Evolutionary conservation across 1,140 invertebrate genomes (phyloP).

Genomic region (Drosophila ohnishii): DNA sequence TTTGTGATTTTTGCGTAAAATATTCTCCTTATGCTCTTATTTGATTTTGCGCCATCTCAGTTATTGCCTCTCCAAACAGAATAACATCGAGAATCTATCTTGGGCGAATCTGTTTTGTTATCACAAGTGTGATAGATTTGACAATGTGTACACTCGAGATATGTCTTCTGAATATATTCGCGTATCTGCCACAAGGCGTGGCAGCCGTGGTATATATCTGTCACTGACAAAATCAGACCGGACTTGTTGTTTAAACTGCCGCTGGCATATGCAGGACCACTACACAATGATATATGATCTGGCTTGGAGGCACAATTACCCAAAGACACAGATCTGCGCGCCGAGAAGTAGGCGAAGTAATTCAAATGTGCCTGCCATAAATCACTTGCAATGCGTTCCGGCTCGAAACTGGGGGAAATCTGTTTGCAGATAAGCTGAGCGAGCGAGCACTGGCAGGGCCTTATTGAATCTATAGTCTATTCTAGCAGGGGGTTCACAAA

Average conservation of each 20-base stretch:
- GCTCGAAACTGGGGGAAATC: constrained; percentile 34
- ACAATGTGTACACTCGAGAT: constrained; percentile 36
- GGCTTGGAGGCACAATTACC: constrained; percentile 53
- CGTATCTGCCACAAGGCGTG: constrained; percentile 47
- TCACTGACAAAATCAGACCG: constrained; percentile 63
- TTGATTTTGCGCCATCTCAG: constrained; percentile 19
- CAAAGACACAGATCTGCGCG: constrained; percentile 43
- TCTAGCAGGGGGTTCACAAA: background rate
- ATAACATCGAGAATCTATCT: constrained; percentile 29
- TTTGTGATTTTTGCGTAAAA: constrained; percentile 45
- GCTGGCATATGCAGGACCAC: constrained; percentile 68
- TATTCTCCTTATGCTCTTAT: constrained; percentile 24
- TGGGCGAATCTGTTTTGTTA: constrained; percentile 22
- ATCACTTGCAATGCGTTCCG: constrained; percentile 54
- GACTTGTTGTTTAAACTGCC: constrained; percentile 53
- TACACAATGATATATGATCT: constrained; percentile 69
- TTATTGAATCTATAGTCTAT: constrained; percentile 35
- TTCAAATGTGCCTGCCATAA: constrained; percentile 59
- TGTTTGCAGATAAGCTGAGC: constrained; percentile 40
- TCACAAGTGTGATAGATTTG: constrained; percentile 66
- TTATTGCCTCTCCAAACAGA: constrained; percentile 23
- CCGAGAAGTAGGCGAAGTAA: constrained; percentile 58
- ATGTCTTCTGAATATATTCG: constrained; percentile 16
- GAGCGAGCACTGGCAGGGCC: constrained; percentile 9
- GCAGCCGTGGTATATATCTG: constrained; percentile 63